phyloP scores from a whole-genome alignment of 2,888 invertebrate genomes.

The Plebejus melissa region DNA sequence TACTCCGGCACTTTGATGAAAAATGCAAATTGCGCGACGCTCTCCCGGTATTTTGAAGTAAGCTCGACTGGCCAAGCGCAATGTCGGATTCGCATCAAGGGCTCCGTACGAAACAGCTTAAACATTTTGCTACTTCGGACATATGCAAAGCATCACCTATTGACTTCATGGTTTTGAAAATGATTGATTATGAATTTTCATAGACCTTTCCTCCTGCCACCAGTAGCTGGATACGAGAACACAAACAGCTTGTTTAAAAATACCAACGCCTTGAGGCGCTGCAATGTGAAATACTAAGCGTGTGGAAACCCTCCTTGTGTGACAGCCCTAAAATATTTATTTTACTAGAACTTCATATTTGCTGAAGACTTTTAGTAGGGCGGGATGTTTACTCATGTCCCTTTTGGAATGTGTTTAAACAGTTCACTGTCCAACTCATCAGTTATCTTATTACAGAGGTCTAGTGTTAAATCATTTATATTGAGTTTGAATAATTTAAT shows the following conservation, averaged over 20 bases:
- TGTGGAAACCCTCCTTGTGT: not conserved
- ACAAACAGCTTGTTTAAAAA: no score
- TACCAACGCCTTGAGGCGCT: no score
- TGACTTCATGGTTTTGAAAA: no score
- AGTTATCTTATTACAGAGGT: slow-evolving; percentile 6
- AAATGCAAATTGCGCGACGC: slow-evolving; percentile 8
- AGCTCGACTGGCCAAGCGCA: not conserved
- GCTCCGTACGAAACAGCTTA: not conserved
- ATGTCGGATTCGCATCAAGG: not conserved
- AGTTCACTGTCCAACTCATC: not conserved
- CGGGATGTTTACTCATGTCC: not conserved
- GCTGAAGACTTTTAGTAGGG: not conserved
- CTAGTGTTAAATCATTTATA: not conserved
- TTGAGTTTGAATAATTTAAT: not conserved
- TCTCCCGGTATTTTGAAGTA: not conserved
- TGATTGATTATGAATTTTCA: no score
- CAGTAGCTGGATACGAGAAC: no score
- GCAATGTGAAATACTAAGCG: not conserved
- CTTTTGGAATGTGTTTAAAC: not conserved
- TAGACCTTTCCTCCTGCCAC: no score
- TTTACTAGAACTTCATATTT: not conserved
- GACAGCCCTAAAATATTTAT: not conserved
- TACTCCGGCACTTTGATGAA: not conserved
- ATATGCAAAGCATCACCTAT: no score
- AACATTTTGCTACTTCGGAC: not conserved